A percentile compares a stretch with the other conserved stretches of the same genome.
These are phyloP conservation scores for Epicauta chinensis DNA, from an alignment of 1,140 invertebrate genomes.

Conservation along the genomic window DNA sequence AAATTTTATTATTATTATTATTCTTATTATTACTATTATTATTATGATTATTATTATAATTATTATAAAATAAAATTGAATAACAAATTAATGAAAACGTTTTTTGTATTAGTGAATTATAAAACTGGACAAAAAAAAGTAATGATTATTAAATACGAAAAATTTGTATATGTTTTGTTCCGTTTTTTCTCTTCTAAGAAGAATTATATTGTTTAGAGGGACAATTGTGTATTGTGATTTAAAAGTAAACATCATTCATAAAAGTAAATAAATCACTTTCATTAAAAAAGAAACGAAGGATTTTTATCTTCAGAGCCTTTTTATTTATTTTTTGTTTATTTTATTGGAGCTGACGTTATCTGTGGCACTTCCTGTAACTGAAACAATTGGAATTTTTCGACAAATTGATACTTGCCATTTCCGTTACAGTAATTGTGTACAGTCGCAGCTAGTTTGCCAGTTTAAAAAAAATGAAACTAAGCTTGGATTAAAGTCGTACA, in stretches of 20 bases:
- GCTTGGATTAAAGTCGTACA: too few relatives aligned
- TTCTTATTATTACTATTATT: too few relatives aligned
- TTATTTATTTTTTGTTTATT: too few relatives aligned
- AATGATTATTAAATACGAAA: neutral
- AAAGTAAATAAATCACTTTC: constrained; percentile 29
- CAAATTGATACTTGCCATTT: too few relatives aligned
- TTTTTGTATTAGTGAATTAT: constrained; percentile 41
- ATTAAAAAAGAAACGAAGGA: constrained; percentile 4
- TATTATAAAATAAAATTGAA: constrained; percentile 27
- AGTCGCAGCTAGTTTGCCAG: too few relatives aligned
- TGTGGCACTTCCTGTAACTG: too few relatives aligned
- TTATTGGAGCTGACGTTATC: too few relatives aligned
- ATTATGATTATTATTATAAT: too few relatives aligned
- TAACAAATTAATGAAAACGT: constrained; percentile 38
- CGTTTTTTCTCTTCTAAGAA: constrained; percentile 20
- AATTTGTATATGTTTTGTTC: constrained; percentile 15
- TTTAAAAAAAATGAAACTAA: too few relatives aligned
- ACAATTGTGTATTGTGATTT: constrained; percentile 30
- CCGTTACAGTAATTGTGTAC: too few relatives aligned
- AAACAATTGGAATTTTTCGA: too few relatives aligned
- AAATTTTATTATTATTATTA: constrained; percentile 35
- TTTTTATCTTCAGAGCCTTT: too few relatives aligned
- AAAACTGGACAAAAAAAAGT: constrained; percentile 21
- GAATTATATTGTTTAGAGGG: constrained; percentile 27
- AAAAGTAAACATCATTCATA: constrained; percentile 23